Conservation (phyloP, 2,888 invertebrate genomes). For the Leptinotarsa juncta region DNA sequence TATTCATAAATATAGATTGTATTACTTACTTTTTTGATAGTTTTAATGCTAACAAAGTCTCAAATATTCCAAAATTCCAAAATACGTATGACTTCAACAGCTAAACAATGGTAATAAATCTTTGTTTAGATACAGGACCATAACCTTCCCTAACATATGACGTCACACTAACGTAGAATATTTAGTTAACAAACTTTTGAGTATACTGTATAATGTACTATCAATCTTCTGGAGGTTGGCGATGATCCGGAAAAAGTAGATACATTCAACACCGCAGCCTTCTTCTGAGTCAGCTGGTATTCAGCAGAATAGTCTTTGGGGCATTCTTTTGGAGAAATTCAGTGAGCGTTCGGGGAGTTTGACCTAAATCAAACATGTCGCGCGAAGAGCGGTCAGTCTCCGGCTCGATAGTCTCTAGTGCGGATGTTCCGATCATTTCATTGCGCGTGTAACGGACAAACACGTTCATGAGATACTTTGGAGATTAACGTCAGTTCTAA, state of each 20-base stretch:
- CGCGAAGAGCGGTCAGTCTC: constrained; percentile 43
- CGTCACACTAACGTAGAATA: too few species aligned
- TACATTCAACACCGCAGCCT: background rate
- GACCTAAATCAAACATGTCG: constrained; percentile 55
- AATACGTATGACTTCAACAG: too few species aligned
- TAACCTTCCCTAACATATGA: too few species aligned
- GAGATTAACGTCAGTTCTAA: background rate
- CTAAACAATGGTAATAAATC: too few species aligned
- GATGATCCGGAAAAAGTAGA: too few species aligned
- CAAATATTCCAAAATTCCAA: too few species aligned
- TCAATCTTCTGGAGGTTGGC: background rate
- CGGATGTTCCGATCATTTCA: background rate
- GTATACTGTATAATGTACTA: background rate
- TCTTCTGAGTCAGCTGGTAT: constrained; percentile 13
- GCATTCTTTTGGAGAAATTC: constrained; percentile 47
- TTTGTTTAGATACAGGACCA: too few species aligned
- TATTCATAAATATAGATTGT: too few species aligned
- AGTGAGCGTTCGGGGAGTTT: constrained; percentile 39
- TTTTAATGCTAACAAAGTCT: too few species aligned
- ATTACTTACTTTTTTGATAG: too few species aligned
- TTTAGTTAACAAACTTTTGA: too few species aligned
- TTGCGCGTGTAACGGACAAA: background rate
- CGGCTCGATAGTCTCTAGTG: constrained; percentile 37
- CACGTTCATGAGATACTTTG: background rate
- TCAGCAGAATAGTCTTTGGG: constrained; percentile 35